These are phyloP conservation scores for Sturmia bella DNA, from an alignment of 2,888 invertebrate species.

Conservation along the genomic window DNA sequence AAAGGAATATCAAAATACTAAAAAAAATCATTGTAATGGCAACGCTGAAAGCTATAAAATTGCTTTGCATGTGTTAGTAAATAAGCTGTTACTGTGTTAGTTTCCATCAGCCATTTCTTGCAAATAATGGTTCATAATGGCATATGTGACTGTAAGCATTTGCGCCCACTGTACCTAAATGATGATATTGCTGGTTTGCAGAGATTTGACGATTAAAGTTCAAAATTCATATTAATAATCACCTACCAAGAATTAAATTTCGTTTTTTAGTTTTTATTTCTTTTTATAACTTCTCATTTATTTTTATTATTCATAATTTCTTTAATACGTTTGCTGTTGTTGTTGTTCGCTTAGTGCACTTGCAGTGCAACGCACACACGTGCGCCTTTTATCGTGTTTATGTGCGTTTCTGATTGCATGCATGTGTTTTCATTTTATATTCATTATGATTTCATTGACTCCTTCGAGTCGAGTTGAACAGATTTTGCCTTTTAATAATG, in stretches of 20 bases:
- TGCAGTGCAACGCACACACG: slow-evolving; percentile 10
- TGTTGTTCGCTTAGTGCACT: slow-evolving; percentile 11
- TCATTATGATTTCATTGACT: slow-evolving; percentile 69
- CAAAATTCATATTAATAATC: slow-evolving; percentile 57
- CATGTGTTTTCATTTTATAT: slow-evolving; percentile 39
- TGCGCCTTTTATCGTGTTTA: slow-evolving; percentile 17
- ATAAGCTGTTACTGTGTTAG: no score
- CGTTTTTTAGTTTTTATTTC: slow-evolving; percentile 29
- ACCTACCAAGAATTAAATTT: slow-evolving; percentile 62
- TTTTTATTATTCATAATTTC: slow-evolving; percentile 43
- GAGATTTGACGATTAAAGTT: slow-evolving; percentile 40
- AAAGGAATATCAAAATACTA: no score
- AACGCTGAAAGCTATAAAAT: no score
- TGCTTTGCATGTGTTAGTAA: no score
- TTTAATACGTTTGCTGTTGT: neutral
- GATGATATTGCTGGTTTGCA: slow-evolving; percentile 5
- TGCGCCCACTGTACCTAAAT: neutral
- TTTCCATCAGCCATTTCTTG: no score
- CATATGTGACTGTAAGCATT: no score
- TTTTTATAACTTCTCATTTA: slow-evolving; percentile 58
- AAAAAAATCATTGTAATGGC: no score
- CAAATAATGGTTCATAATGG: no score
- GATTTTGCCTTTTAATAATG: slow-evolving; percentile 51
- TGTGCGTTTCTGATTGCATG: slow-evolving; percentile 25
- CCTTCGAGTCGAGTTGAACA: slow-evolving; percentile 54